A percentile compares a stretch with the other conserved stretches of the same genome.
Conservation (phyloP, 1,140 invertebrate species). For the Eubasilissa regina region DNA sequence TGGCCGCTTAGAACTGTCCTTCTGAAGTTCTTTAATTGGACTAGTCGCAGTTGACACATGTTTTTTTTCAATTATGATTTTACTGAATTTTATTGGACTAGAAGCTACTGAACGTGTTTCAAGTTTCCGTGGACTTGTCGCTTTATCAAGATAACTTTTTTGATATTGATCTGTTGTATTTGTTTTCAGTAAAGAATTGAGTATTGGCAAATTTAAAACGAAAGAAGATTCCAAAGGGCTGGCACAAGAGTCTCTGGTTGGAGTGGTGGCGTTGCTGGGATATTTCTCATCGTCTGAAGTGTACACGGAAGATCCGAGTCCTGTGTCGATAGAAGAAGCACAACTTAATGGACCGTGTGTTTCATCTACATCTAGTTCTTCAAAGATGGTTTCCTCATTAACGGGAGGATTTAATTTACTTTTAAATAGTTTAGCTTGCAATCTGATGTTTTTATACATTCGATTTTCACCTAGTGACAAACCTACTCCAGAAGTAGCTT, state of each 20-base stretch:
- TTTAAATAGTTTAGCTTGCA: conserved; percentile 12
- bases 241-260: conserved; percentile 45
- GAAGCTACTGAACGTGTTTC: background rate
- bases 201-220: conserved; percentile 5
- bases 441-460: conserved; percentile 15
- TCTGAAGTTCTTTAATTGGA: conserved; percentile 6
- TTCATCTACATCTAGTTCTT: conserved; percentile 31
- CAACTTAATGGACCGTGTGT: conserved; percentile 47
- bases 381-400: conserved; percentile 5
- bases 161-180: background rate
- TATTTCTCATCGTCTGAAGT: conserved; percentile 66
- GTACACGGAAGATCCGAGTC: conserved; percentile 65
- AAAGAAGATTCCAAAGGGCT: conserved; percentile 34
- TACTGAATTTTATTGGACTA: background rate
- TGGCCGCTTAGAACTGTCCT: background rate
- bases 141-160: background rate
- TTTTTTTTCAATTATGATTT: no score
- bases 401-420: background rate
- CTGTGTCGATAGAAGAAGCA: conserved; percentile 63
- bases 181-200: background rate
- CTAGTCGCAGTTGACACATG: background rate
- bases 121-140: background rate
- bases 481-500: conserved; percentile 6
- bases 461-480: conserved; percentile 11
- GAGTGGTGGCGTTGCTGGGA: conserved; percentile 62